A percentile compares a stretch with the other conserved stretches of the same genome.
phyloP scores from a whole-genome alignment of 2,113 vertebrate genomes.

The Pungitius pungitius region DNA sequence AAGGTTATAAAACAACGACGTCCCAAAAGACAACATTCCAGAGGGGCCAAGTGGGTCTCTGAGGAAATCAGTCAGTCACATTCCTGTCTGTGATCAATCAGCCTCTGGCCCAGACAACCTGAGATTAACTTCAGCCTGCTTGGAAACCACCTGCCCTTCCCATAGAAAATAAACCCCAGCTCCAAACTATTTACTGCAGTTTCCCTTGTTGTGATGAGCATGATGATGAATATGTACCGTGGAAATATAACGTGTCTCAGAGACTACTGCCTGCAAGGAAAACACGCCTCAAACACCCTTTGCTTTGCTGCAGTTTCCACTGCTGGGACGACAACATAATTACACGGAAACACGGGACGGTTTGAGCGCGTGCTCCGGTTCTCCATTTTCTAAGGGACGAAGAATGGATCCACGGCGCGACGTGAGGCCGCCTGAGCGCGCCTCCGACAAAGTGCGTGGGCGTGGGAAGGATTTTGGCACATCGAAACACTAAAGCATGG shows the following conservation, averaged over 20 bases:
- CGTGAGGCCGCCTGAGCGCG: slow-evolving; percentile 28
- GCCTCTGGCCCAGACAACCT: slow-evolving; percentile 70
- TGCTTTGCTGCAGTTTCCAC: slow-evolving; percentile 44
- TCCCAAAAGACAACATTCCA: slow-evolving; percentile 75
- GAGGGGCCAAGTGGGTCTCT: slow-evolving; percentile 66
- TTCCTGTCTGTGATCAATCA: slow-evolving; percentile 81
- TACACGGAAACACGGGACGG: slow-evolving; percentile 23
- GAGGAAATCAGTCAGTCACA: slow-evolving; percentile 73
- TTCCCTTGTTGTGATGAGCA: slow-evolving; percentile 48
- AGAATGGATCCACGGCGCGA: slow-evolving; percentile 36
- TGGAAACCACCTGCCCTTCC: slow-evolving; percentile 64
- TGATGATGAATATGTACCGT: slow-evolving; percentile 6
- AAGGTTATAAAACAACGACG: slow-evolving; percentile 57
- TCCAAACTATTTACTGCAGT: slow-evolving; percentile 11
- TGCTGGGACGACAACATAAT: slow-evolving; percentile 52
- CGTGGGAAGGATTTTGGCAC: slow-evolving; percentile 55
- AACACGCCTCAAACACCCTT: slow-evolving; percentile 7
- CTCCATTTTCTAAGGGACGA: slow-evolving; percentile 24
- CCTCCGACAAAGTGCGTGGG: too few species aligned
- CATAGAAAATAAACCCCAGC: slow-evolving; percentile 40
- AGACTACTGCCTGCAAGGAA: slow-evolving; percentile 18
- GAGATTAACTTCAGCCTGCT: slow-evolving; percentile 61
- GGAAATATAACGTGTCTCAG: slow-evolving; percentile 12
- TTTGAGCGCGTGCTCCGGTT: slow-evolving; percentile 8
- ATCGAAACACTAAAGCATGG: slow-evolving; percentile 38